Conservation (phyloP, 53 echinoderm and acorn worm genomes). For the Zoroaster sp. region DNA sequence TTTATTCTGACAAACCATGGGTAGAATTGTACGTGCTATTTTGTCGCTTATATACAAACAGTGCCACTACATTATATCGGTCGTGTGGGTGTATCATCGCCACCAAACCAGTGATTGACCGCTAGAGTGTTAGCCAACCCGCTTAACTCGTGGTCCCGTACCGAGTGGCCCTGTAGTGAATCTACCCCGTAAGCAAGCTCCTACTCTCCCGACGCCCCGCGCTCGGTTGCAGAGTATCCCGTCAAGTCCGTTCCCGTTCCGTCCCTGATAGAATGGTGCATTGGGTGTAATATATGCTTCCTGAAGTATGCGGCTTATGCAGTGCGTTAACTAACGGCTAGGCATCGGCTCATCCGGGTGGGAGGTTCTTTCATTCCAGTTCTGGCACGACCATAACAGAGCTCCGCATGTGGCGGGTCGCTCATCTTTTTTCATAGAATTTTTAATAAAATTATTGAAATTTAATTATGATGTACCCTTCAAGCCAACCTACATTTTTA, state of each 20-base stretch:
- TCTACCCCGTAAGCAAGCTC: conserved; percentile 55
- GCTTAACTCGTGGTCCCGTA: conserved; percentile 93
- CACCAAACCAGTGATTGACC: conserved; percentile 94
- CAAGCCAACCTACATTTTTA: no score
- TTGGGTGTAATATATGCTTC: conserved; percentile 81
- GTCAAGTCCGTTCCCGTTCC: conserved; percentile 5
- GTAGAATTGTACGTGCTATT: background rate
- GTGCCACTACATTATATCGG: background rate
- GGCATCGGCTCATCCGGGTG: conserved; percentile 85
- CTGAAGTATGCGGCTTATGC: conserved; percentile 58
- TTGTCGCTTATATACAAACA: background rate
- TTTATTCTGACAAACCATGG: background rate
- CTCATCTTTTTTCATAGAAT: conserved; percentile 53
- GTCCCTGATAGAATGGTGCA: conserved; percentile 69
- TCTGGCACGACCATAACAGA: conserved; percentile 89
- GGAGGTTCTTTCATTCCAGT: conserved; percentile 86
- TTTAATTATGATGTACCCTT: no score
- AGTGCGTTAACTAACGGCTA: conserved; percentile 56
- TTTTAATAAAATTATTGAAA: background rate
- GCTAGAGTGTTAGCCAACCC: conserved; percentile 77
- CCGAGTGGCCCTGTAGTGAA: conserved; percentile 83
- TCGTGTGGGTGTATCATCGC: conserved; percentile 95
- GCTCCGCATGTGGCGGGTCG: conserved; percentile 76
- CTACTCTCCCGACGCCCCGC: conserved; percentile 96
- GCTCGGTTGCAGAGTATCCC: conserved; percentile 89